A percentile compares a stretch with the other conserved stretches of the same genome.
Evolutionary conservation across 2,797 vertebrate species (phyloP).

Genomic region (Crenichthys baileyi): DNA sequence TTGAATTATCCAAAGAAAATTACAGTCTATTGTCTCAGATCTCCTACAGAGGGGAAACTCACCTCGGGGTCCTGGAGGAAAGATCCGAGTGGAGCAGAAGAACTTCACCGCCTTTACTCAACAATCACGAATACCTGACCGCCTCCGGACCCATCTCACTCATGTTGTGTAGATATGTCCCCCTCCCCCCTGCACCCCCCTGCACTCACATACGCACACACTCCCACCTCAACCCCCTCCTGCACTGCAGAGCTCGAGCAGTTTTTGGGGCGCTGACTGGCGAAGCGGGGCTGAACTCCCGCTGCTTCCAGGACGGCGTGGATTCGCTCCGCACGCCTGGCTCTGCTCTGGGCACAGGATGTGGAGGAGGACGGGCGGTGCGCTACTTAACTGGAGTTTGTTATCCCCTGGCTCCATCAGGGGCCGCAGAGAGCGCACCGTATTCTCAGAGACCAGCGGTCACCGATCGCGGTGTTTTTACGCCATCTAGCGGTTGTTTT

Average conservation of each 20-base stretch:
- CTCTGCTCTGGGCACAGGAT: slow-evolving; percentile 63
- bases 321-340: slow-evolving; percentile 66
- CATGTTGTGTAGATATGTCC: slow-evolving; percentile 48
- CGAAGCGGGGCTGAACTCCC: slow-evolving; percentile 41
- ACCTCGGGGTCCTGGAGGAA: slow-evolving; percentile 72
- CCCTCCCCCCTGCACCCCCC: neutral
- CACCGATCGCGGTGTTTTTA: slow-evolving; percentile 10
- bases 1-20: neutral
- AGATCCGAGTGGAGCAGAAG: slow-evolving; percentile 64
- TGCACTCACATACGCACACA: neutral
- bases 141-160: slow-evolving; percentile 75
- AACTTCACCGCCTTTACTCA: slow-evolving; percentile 75
- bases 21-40: neutral
- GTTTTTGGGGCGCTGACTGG: slow-evolving; percentile 39
- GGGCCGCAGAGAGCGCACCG: slow-evolving; percentile 61
- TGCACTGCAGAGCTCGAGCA: slow-evolving; percentile 56
- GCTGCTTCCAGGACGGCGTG: slow-evolving; percentile 29
- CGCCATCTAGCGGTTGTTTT: slow-evolving; percentile 57
- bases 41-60: slow-evolving; percentile 66
- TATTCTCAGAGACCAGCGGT: slow-evolving; percentile 21
- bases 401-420: slow-evolving; percentile 69
- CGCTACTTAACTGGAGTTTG: slow-evolving; percentile 80
- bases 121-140: slow-evolving; percentile 69
- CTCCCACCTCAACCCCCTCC: slow-evolving; percentile 13
- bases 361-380: slow-evolving; percentile 65